A percentile compares a stretch with the other conserved stretches of the same genome.
Evolutionary conservation across 1,140 invertebrate genomes (phyloP).

Genomic region (Atta cephalotes): DNA sequence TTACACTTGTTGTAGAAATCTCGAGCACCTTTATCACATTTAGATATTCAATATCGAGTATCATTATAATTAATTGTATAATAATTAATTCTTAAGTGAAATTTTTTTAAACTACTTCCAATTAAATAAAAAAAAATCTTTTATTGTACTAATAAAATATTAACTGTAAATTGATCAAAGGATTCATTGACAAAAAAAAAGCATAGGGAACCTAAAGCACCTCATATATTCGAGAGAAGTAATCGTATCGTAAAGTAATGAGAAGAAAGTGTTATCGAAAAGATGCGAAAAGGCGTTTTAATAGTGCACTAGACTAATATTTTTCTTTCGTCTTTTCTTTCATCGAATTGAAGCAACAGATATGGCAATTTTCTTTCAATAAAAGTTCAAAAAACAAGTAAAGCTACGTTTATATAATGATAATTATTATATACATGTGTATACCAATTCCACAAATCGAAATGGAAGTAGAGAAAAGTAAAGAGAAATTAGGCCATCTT

Average conservation of each 20-base stretch:
- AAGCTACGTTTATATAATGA: neutral
- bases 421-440: neutral
- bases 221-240: neutral
- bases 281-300: slow-evolving; percentile 7
- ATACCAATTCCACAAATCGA: neutral
- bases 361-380: neutral
- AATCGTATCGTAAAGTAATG: slow-evolving; percentile 20
- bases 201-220: neutral
- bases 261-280: slow-evolving; percentile 23
- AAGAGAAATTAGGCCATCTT: neutral
- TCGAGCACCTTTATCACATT: neutral
- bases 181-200: neutral
- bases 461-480: neutral
- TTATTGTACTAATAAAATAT: slow-evolving; percentile 27
- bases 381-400: slow-evolving; percentile 3
- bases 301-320: slow-evolving; percentile 33
- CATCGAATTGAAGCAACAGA: slow-evolving; percentile 23
- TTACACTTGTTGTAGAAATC: neutral
- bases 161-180: slow-evolving; percentile 17
- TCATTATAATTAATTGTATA: neutral
- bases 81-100: slow-evolving; percentile 3
- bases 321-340: slow-evolving; percentile 20
- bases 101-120: neutral
- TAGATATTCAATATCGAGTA: slow-evolving; percentile 2
- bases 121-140: slow-evolving; percentile 11